Conservation (phyloP, 2,797 vertebrate genomes). For the Apogon talboti region DNA sequence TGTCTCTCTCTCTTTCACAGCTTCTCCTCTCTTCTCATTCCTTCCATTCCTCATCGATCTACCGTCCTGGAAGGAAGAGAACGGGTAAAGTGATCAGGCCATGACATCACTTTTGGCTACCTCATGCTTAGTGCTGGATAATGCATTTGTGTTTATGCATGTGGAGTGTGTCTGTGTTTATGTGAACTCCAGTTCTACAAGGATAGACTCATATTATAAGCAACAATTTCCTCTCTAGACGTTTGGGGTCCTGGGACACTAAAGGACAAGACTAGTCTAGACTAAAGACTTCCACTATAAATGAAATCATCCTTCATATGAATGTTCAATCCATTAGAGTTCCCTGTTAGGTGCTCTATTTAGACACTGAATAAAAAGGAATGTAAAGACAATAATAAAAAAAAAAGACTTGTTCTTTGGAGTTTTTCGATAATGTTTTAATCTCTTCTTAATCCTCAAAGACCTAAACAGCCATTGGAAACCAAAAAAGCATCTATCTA, state of each 20-base stretch:
- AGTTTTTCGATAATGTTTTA: no score
- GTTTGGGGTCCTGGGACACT: slow-evolving; percentile 63
- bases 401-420: no score
- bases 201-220: slow-evolving; percentile 58
- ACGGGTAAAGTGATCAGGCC: slow-evolving; percentile 76
- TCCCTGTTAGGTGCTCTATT: no score
- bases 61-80: slow-evolving; percentile 42
- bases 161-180: slow-evolving; percentile 32
- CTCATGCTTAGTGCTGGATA: slow-evolving; percentile 60
- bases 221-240: slow-evolving; percentile 76
- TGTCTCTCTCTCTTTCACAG: slow-evolving; percentile 21
- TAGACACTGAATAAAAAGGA: no score
- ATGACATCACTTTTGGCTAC: slow-evolving; percentile 77
- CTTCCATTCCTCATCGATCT: slow-evolving; percentile 80
- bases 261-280: slow-evolving; percentile 67
- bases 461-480: no score
- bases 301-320: slow-evolving; percentile 42
- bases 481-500: no score
- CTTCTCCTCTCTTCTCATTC: slow-evolving; percentile 61
- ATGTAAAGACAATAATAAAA: no score
- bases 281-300: slow-evolving; percentile 66
- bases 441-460: no score
- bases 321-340: no score
- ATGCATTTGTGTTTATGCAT: slow-evolving; percentile 44
- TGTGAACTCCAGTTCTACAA: slow-evolving; percentile 23